Conservation (phyloP, 2,888 invertebrate species). For the Pedicia rivosa region DNA sequence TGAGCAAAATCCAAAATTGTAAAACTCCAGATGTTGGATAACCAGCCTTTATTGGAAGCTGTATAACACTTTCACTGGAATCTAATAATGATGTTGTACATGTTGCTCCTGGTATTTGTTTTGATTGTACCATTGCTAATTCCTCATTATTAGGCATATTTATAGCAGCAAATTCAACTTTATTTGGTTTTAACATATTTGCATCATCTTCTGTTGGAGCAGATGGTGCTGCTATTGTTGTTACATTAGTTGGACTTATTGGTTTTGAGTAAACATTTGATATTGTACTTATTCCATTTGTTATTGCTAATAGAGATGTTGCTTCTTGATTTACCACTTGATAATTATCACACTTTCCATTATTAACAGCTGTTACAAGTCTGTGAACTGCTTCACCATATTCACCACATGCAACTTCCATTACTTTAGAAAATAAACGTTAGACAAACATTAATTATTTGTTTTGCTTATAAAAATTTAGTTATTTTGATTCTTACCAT, state of each 20-base stretch:
- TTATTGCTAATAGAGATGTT: neutral
- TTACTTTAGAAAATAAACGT: constrained; percentile 39
- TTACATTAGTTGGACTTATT: constrained; percentile 25
- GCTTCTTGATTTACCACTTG: constrained; percentile 19
- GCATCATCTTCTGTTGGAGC: constrained; percentile 9
- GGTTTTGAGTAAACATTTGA: constrained; percentile 13
- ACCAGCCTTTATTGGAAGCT: constrained; percentile 45
- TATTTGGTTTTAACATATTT: constrained; percentile 1
- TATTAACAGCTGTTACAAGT: constrained; percentile 68
- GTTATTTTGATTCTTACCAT: too few species aligned
- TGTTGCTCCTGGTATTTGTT: constrained; percentile 37
- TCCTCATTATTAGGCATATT: constrained; percentile 18
- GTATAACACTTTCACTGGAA: constrained; percentile 55
- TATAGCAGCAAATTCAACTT: constrained; percentile 16
- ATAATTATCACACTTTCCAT: constrained; percentile 53
- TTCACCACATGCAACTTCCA: constrained; percentile 92
- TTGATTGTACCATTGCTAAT: constrained; percentile 20
- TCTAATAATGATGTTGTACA: constrained; percentile 55
- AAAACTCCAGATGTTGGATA: constrained; percentile 70
- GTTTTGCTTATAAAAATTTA: too few species aligned
- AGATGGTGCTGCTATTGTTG: constrained; percentile 23
- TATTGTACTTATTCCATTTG: constrained; percentile 10
- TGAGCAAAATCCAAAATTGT: constrained; percentile 78
- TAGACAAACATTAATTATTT: neutral
- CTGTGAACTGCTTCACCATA: constrained; percentile 81